Evolutionary conservation across 2,113 vertebrate species (phyloP), one percentile per base, ranked within the genome.

Genomic region (Gymnorhina tibicen): DNA sequence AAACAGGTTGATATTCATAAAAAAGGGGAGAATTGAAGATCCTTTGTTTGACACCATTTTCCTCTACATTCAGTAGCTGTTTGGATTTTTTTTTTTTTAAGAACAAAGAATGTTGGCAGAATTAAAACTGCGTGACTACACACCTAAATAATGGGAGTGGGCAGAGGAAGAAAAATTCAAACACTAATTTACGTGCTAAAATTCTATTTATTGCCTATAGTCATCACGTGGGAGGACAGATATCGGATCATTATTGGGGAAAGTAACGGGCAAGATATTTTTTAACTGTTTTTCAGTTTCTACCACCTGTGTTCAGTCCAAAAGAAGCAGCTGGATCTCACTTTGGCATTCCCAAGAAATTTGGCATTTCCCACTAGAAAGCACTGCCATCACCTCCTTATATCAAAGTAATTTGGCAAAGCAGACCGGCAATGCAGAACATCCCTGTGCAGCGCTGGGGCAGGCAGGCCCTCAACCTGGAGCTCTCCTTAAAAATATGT

Each of bases 401-500:
- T 24, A 35, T 8, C 2, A 2, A 35, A 80, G 50, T 8, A 32
- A 56, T 12, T 0, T 44, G 53, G 79, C 66, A 79, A 58, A 67
- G 50, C 16, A 64, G 42, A 53, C 14, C 0, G 0, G 30, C 58
- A 44, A 42, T 8, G 32, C 37, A 66, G 46, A 80, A 58, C 46
- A 60, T 2, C 27, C 8, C 33, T 1, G 1, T 0, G 1, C 15
- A 85, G 70, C 3, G 35, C 58, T 52, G 55, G 0, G 1, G 52
- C 37, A 35, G 10, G 27, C 46, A 37, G 27, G 13, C 42, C 14
- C 35, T 30, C 16, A 44, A 3, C 22, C 53, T 41, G 20, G 11
- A 84, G 46, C 15, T 46, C 33, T 60, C 68, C 28, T 41, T 52
- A 35, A 59, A 93, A 68, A 92, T 7, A 37, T 0, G 0, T 44